Evolutionary conservation across 2,888 invertebrate genomes (phyloP).

Genomic region (Argynnis bischoffii): DNA sequence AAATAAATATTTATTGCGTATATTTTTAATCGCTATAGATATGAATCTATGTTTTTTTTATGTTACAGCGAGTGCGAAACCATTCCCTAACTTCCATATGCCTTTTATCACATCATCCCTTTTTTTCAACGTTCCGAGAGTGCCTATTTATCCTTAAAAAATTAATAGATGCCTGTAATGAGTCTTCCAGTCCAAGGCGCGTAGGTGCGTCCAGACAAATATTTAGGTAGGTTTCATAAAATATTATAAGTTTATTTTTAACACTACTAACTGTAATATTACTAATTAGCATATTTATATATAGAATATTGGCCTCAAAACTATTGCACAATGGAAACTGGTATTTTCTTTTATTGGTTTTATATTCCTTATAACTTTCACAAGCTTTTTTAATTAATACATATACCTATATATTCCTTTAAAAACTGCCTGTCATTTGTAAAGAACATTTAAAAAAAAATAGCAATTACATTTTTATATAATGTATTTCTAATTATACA

Average conservation of each 20-base stretch:
- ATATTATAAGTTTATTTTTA: not conserved
- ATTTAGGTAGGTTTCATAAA: conserved; percentile 84
- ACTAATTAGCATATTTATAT: no score
- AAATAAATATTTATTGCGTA: not conserved
- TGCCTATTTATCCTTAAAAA: conserved; percentile 97
- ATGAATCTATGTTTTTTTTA: conserved; percentile 1
- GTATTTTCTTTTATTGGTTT: not conserved
- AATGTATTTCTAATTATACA: not conserved
- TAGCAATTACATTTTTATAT: not conserved
- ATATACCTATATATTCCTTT: no score
- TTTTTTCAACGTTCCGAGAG: conserved; percentile 99
- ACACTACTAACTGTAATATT: no score
- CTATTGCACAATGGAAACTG: not conserved
- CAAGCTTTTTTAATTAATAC: no score
- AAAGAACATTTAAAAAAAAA: not conserved
- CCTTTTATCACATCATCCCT: conserved; percentile 99
- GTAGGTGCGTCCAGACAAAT: conserved; percentile 94
- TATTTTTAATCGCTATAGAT: not conserved
- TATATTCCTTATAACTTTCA: no score
- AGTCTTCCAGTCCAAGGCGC: conserved; percentile 93
- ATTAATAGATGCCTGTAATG: conserved; percentile 98
- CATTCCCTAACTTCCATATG: conserved; percentile 98
- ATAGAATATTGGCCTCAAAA: not conserved
- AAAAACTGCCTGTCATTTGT: no score
- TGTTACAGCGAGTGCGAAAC: conserved; percentile 88